Percentiles rank a stretch among this genome's conserved stretches.
phyloP scores from a whole-genome alignment of 2,888 invertebrate genomes.

The Lamellibrachia columna region DNA sequence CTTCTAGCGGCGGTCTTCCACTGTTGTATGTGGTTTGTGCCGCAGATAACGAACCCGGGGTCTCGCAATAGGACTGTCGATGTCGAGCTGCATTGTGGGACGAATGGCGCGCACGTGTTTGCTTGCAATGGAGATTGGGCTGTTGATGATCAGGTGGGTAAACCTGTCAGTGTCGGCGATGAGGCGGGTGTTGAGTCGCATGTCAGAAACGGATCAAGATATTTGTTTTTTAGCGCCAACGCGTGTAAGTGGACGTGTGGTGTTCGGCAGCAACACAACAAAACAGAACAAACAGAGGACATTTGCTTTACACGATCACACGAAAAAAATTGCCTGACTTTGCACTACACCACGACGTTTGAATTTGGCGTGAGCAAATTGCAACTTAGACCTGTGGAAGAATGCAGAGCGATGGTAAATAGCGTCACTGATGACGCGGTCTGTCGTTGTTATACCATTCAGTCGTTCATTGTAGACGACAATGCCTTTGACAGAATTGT shows the following conservation, averaged over 20 bases:
- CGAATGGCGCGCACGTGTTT: not conserved
- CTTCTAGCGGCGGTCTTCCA: conserved; percentile 82
- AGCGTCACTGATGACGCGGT: not conserved
- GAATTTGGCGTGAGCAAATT: not conserved
- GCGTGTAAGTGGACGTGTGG: not conserved
- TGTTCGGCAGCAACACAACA: not conserved
- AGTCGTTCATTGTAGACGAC: not conserved
- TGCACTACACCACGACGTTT: not conserved
- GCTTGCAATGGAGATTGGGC: not conserved
- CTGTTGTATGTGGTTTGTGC: conserved; percentile 75
- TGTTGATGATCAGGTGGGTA: not conserved
- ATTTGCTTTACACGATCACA: not conserved
- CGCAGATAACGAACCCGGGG: conserved; percentile 36
- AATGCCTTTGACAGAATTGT: not conserved
- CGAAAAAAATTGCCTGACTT: not conserved
- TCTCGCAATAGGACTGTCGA: not conserved
- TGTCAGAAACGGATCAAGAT: not conserved
- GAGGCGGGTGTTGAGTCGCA: not conserved
- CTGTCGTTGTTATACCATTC: not conserved
- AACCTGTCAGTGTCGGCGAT: not conserved
- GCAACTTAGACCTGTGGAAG: not conserved
- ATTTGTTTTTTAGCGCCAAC: not conserved
- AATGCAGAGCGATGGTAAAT: not conserved
- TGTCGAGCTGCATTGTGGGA: not conserved
- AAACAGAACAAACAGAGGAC: not conserved